Evolutionary conservation across 1,140 invertebrate genomes (phyloP), one percentile per base, ranked within the genome.

Genomic region (Aphelinus certus): DNA sequence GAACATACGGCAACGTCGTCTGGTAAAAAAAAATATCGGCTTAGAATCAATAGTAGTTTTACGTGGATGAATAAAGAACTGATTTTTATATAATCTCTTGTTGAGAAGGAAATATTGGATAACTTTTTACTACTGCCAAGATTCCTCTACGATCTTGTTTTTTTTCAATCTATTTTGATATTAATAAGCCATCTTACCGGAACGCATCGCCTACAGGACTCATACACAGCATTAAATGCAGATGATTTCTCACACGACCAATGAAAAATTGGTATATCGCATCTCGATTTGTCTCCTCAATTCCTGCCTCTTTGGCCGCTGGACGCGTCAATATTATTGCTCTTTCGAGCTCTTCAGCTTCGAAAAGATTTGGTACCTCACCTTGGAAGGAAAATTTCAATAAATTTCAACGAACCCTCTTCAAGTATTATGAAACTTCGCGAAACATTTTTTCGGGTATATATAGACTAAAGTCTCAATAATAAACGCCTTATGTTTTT

Each of bases 211-310:
- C 95, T 48, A 96, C 94, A 3, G 93, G 95, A 88, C 95, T 96
- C 95, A 96, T 96, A 61, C 94, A 95, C 10, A 96, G 90, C 62
- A 96, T 94, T 2, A 96, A 89, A 82, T 96, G 95, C 3, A 97
- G 88, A 87, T 95, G 94, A 72, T 90, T 92, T 45, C 94, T 86
- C 2, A 96, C 94, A 66, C 93, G 89, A 77, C 92, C 93, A 56
- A 96, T 95, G 79, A 96, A 97, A 82, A 90, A 94, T 60, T 94
- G 92, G 83, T 93, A 97, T 69, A 97, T 94, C 9, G 86, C 91
- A 82, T 97, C 95, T 49, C 95, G 88, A 79, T 91, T 91, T 1
- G 88, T 88, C 81, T 93, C 91, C 43, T 89, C 82, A 72, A 95
- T 91, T 2, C 94, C 94, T 7, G 84, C 87, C 78, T 91, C 91